Evolutionary conservation across 2,797 vertebrate species (phyloP), one percentile per base, ranked within the genome.

Genomic region (Novumbra hubbsi): DNA sequence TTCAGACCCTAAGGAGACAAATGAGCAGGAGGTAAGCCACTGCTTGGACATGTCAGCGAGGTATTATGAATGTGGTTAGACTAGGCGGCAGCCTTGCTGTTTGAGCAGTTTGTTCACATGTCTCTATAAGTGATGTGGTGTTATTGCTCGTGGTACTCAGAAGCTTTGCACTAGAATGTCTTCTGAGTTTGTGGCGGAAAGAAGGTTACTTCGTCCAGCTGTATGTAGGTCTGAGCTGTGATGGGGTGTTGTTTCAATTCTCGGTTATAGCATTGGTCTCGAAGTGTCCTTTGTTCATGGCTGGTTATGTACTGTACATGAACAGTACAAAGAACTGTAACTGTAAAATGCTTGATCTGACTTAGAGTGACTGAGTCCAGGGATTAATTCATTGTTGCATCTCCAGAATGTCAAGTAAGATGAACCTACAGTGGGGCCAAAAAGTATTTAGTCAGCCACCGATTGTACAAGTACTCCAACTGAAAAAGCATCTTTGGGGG

Each of bases 1-100:
- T 81, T 78, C 82, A 83, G 76, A 85, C 62, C 72, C 68, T 90
- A 70, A 79, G 17, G 83, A 88, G 15, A 67, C 87, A 66, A 70
- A 72, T 86, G 68, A 79, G 24, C 63, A 80, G 76, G 75, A 90
- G 84, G 86, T 89, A 77, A 70, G 75, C 27, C 19, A 21, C 49
- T 30, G 55, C 11, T 60, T n/a, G 55, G 11, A 12, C 55, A 60
- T 17, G 21, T 12, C 19, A 12, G n/a, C 21, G 11, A 60, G 21
- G 55, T 12, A 24, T 60, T 60, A 24, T 60, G 21, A 57, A n/a
- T 9, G 7, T 5, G 60, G 50, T 71, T 16, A 34, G 66, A 55
- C n/a, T 55, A 19, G 52, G n/a, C 21, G 28, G 16, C 28, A 55
- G 41, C 24, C 57, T 19, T 48, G 24, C 63, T n/a, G 63, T 4